Conservation (phyloP, 2,113 vertebrate genomes). For the Phalacrocorax brasilianus region DNA sequence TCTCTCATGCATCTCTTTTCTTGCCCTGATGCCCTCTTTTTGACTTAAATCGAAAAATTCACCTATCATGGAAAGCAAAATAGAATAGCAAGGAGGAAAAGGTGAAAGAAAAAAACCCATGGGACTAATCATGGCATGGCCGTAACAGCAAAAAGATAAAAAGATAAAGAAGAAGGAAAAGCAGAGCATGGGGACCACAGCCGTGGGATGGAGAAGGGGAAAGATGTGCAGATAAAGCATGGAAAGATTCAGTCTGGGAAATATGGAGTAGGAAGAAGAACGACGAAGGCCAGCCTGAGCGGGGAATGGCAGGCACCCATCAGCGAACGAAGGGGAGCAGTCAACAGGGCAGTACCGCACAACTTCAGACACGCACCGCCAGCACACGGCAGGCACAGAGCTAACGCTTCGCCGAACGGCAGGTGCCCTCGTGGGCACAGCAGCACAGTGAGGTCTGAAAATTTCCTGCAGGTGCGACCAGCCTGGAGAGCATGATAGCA, state of each 20-base stretch:
- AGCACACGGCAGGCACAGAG: not conserved
- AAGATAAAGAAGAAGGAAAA: not conserved
- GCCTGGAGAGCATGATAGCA: fast-evolving
- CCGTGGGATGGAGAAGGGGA: fast-evolving
- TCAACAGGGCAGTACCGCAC: not conserved
- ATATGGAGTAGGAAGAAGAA: not conserved
- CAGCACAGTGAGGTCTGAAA: not conserved
- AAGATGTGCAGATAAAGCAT: not conserved
- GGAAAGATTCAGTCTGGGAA: not conserved
- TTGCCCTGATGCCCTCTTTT: not conserved
- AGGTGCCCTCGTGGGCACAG: not conserved
- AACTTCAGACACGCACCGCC: not conserved
- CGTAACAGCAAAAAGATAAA: not conserved
- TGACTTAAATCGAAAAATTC: not conserved
- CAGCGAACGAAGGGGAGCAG: not conserved
- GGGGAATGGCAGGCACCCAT: not conserved
- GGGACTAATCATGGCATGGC: not conserved
- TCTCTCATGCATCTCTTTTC: not conserved
- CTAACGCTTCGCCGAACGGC: not conserved
- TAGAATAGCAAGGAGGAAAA: not conserved
- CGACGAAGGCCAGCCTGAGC: not conserved
- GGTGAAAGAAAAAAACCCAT: not conserved
- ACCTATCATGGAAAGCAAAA: not conserved
- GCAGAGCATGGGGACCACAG: not conserved
- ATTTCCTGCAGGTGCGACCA: not conserved